Percentiles rank a stretch among this genome's conserved stretches.
phyloP scores from a whole-genome alignment of 2,113 vertebrate species.

The Diphyllodes magnificus region DNA sequence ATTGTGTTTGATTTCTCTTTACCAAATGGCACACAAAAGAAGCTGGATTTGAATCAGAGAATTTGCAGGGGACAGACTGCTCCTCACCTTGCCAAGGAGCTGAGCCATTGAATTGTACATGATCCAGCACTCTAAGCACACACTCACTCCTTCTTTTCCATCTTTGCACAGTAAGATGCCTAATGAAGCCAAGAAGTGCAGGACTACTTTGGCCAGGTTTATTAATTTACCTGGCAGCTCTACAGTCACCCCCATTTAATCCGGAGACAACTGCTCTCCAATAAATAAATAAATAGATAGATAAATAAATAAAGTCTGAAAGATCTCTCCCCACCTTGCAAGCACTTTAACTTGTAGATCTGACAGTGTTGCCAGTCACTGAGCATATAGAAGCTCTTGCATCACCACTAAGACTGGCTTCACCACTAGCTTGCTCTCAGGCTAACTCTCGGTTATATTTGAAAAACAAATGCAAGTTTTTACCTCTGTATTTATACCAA shows the following conservation, averaged over 20 bases:
- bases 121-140: background rate
- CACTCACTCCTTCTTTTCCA: background rate
- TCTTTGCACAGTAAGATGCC: background rate
- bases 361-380: background rate
- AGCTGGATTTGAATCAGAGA: background rate
- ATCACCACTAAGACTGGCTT: background rate
- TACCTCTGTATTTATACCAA: background rate
- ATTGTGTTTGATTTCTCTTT: background rate
- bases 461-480: background rate
- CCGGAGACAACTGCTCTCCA: background rate
- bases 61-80: background rate
- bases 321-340: background rate
- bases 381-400: background rate
- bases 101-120: background rate
- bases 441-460: background rate
- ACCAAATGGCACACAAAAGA: background rate
- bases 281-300: background rate
- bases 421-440: background rate
- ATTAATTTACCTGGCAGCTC: background rate
- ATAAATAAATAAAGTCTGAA: background rate
- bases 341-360: background rate
- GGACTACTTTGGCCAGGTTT: background rate
- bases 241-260: background rate
- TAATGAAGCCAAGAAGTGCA: background rate
- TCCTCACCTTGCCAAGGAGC: constrained; percentile 10